These are phyloP conservation scores for Eulemur macaco DNA, from an alignment of 2,113 vertebrate species.

Conservation along the genomic window DNA sequence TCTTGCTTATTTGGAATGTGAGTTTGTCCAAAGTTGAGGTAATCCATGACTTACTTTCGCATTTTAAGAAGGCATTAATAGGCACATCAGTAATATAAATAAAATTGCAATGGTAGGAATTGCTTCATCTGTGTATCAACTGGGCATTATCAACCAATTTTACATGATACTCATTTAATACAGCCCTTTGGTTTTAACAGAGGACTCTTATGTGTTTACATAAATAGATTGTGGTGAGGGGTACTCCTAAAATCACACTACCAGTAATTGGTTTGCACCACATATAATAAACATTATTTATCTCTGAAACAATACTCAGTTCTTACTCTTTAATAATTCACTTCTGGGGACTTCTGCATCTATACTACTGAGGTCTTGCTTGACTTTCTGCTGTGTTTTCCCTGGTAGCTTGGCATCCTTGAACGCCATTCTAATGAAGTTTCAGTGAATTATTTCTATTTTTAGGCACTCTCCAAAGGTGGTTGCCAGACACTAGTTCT, in stretches of 20 bases:
- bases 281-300: background rate
- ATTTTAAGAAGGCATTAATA: background rate
- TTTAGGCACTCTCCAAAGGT: slow-evolving; percentile 44
- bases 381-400: background rate
- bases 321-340: background rate
- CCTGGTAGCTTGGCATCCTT: background rate
- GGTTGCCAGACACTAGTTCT: background rate
- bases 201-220: background rate
- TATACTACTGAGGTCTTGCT: background rate
- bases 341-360: background rate
- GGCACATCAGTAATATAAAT: background rate
- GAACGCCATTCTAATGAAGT: slow-evolving; percentile 25
- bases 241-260: background rate
- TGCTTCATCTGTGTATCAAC: background rate
- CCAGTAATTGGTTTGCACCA: background rate
- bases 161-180: background rate
- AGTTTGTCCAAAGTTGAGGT: background rate
- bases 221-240: background rate
- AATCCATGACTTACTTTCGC: background rate
- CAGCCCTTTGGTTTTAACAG: background rate
- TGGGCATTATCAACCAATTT: background rate
- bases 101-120: background rate
- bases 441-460: slow-evolving; percentile 51
- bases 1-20: background rate
- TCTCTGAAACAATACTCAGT: background rate